phyloP scores from a whole-genome alignment of 2,888 invertebrate genomes.

The Tipula vernalis region DNA sequence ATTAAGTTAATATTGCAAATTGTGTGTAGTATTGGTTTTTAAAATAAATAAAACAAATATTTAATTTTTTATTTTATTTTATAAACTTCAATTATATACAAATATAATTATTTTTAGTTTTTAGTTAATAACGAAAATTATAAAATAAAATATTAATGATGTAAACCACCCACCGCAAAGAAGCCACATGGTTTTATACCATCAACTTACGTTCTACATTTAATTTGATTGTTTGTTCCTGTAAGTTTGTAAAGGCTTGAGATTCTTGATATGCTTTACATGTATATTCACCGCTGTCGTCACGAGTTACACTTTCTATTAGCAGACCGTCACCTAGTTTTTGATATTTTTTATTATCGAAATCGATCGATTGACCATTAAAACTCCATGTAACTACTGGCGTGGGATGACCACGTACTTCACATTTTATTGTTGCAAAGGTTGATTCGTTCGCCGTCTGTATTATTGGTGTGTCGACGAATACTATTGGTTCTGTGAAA shows the following conservation, averaged over 20 bases:
- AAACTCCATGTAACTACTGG: conserved; percentile 37
- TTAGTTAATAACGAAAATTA: no score
- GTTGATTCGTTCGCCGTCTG: conserved; percentile 40
- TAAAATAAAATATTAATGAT: no score
- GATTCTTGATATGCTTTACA: conserved; percentile 44
- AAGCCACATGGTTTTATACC: background rate
- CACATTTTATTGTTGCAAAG: conserved; percentile 35
- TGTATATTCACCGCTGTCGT: conserved; percentile 43
- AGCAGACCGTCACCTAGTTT: conserved; percentile 42
- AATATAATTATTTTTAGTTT: no score
- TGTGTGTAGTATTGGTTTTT: no score
- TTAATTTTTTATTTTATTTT: no score
- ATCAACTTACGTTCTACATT: conserved; percentile 45
- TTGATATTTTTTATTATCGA: conserved; percentile 31
- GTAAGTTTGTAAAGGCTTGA: conserved; percentile 39
- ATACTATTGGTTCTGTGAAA: conserved; percentile 41
- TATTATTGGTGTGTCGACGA: conserved; percentile 39
- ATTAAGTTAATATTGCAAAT: no score
- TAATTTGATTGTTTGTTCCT: conserved; percentile 41
- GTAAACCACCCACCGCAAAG: no score
- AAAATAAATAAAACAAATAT: no score
- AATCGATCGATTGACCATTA: conserved; percentile 33
- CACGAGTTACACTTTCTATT: conserved; percentile 41
- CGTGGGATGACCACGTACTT: conserved; percentile 37
- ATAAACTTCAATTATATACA: no score